Base-by-base conservation (phyloP, 2,113 vertebrate genomes). In the Numenius arquata region DNA sequence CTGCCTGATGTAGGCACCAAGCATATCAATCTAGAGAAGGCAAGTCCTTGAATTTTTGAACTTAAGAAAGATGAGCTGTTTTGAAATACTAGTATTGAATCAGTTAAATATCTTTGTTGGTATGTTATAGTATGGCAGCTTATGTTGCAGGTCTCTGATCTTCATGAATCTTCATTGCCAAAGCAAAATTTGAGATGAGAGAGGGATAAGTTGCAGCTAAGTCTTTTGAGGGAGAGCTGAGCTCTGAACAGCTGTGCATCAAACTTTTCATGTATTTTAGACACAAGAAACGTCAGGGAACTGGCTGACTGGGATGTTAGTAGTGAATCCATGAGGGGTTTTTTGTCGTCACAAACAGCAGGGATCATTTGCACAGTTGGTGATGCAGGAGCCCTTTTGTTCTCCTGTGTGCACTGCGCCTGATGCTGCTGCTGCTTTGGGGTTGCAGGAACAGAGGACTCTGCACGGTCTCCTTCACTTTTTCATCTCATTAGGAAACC, bases 361-460 rank as follows among this genome's bases (percentile, higher is more conserved):
- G 0, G 8, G 5, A 47, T 70, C 22, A 5, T 30, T 75, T 88
- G 27, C 26, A 38, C 30, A 34, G 0, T 58, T 2, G 4, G n/a
- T 68, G 48, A 16, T 56, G 15, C 36, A 40, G 47, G 66, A 88
- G 18, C n/a, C 19, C 16, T 53, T 65, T 40, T 71, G 15, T 68
- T 73, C 30, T 34, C 36, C 29, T 84, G 5, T 6, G 5, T 32
- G 3, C 8, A 2, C 27, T 56, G 13, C 1, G 0, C 47, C 73
- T 92, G 50, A 5, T 61, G 48, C 36, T 47, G 9, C 36, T 47
- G 9, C 23, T 77, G 1, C 30, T 76, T 63, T 27, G 25, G 32
- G 47, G 5, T 13, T 66, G 34, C 4, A 4, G 38, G 17, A 15
- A 2, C 12, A 5, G 4, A 55, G 21, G 8, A 3, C 34, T 58